A percentile compares a stretch with the other conserved stretches of the same genome.
Evolutionary conservation across 2,113 vertebrate genomes (phyloP).

Genomic region (Megaceryle torquata): DNA sequence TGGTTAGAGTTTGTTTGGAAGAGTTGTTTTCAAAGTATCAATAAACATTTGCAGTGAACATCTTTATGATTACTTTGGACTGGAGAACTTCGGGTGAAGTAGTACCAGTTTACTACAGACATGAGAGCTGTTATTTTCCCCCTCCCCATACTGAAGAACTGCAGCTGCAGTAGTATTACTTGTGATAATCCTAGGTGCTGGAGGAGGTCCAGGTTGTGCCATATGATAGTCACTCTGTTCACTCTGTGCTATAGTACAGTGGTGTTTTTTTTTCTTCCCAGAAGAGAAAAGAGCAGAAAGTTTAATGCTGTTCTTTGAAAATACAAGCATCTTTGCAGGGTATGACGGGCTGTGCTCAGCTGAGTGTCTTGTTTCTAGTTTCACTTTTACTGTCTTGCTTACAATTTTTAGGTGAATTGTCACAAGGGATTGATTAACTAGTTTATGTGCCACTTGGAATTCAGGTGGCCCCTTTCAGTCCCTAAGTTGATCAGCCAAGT

Average conservation of each 20-base stretch:
- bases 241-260: neutral
- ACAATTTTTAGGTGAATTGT: neutral
- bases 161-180: neutral
- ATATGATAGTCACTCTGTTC: neutral
- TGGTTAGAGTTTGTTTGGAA: neutral
- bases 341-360: neutral
- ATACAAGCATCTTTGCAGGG: neutral
- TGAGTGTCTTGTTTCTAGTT: neutral
- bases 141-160: neutral
- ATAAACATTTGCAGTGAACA: neutral
- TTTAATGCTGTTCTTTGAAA: neutral
- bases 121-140: neutral
- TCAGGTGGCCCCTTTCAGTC: neutral
- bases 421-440: neutral
- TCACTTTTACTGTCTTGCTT: neutral
- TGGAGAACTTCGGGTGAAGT: neutral
- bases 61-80: neutral
- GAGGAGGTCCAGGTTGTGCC: neutral
- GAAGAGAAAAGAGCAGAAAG: neutral
- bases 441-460: neutral
- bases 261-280: neutral
- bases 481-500: neutral
- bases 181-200: neutral
- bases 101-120: neutral
- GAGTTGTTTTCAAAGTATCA: neutral